Conservation (phyloP, 1,140 invertebrate genomes). For the Nymphalis io region DNA sequence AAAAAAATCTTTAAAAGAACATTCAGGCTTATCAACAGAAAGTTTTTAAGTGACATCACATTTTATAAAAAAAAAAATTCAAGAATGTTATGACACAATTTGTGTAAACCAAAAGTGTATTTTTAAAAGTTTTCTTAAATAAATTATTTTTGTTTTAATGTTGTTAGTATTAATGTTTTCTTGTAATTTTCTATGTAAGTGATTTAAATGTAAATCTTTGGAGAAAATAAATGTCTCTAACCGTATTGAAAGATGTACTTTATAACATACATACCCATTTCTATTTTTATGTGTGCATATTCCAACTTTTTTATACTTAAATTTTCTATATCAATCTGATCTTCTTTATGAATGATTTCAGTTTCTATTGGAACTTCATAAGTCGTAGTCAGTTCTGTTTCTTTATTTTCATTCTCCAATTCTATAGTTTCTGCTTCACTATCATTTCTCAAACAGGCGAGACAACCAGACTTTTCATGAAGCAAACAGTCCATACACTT, state of each 20-base stretch:
- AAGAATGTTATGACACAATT: too few relatives aligned
- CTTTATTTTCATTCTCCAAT: slow-evolving; percentile 25
- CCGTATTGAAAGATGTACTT: too few relatives aligned
- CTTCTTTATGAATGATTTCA: slow-evolving; percentile 37
- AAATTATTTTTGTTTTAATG: too few relatives aligned
- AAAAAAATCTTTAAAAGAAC: not conserved
- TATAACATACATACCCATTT: slow-evolving; percentile 49
- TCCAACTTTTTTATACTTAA: slow-evolving; percentile 57
- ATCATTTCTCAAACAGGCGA: slow-evolving; percentile 55
- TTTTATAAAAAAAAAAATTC: too few relatives aligned
- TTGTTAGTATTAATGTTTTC: too few relatives aligned
- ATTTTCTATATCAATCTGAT: slow-evolving; percentile 41
- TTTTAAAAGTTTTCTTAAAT: too few relatives aligned
- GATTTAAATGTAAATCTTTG: too few relatives aligned
- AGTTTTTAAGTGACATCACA: too few relatives aligned
- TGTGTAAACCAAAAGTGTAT: too few relatives aligned
- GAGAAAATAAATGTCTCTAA: too few relatives aligned
- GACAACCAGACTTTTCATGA: slow-evolving; percentile 76
- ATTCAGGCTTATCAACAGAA: too few relatives aligned
- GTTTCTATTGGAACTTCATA: slow-evolving; percentile 31
- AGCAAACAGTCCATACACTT: slow-evolving; percentile 80
- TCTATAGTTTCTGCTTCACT: slow-evolving; percentile 31
- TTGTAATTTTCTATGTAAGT: too few relatives aligned
- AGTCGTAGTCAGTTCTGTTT: slow-evolving; percentile 24
- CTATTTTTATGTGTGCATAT: slow-evolving; percentile 62